Percentiles rank a stretch among this genome's conserved stretches.
Evolutionary conservation across 2,888 invertebrate species (phyloP).

Genomic region (Dioctria linearis): DNA sequence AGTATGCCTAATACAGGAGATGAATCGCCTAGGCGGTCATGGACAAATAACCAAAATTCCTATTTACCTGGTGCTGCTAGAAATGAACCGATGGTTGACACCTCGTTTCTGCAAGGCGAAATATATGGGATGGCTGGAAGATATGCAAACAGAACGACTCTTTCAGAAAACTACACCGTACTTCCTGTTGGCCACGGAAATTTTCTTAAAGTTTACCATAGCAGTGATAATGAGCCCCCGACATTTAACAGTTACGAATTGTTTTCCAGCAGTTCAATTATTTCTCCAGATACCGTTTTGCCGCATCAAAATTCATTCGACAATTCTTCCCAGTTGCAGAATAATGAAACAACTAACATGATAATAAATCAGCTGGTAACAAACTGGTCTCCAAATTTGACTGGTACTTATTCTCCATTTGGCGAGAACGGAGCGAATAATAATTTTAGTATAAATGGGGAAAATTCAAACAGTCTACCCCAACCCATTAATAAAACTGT

Average conservation of each 20-base stretch:
- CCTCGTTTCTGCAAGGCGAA: constrained; percentile 1
- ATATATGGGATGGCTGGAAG: constrained; percentile 21
- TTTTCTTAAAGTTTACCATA: constrained; percentile 70
- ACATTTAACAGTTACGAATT: constrained; percentile 68
- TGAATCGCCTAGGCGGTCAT: constrained; percentile 8
- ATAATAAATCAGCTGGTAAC: constrained; percentile 68
- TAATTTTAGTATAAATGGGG: constrained; percentile 40
- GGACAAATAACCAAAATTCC: constrained; percentile 18
- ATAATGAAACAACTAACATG: constrained; percentile 64
- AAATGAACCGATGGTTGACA: background rate
- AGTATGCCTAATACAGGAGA: constrained; percentile 30
- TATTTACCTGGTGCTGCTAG: background rate
- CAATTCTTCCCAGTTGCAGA: constrained; percentile 33
- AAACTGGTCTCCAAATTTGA: constrained; percentile 69
- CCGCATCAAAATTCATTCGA: constrained; percentile 14
- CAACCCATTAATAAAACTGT: constrained; percentile 7
- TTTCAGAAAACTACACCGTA: constrained; percentile 68
- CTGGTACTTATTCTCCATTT: constrained; percentile 67
- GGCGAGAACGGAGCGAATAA: constrained; percentile 59
- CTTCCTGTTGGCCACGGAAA: constrained; percentile 69
- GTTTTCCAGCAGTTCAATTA: constrained; percentile 67
- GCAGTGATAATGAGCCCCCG: constrained; percentile 58
- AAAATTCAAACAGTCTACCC: background rate
- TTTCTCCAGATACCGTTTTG: constrained; percentile 61
- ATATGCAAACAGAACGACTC: constrained; percentile 54